phyloP scores from a whole-genome alignment of 2,113 vertebrate species.

The Chrysemys picta region DNA sequence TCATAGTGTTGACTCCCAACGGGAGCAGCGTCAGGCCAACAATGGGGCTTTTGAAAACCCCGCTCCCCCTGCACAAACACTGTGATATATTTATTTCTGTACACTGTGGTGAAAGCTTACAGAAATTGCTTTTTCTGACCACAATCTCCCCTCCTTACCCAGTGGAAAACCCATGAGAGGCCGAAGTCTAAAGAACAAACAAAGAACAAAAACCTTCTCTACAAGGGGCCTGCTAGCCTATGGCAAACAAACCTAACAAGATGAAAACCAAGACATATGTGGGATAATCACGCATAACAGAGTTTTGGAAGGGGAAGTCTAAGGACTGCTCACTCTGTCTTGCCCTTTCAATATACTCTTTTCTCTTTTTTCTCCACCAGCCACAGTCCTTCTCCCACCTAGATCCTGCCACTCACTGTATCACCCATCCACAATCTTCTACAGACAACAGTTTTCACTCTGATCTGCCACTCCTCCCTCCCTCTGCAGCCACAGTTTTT shows the following conservation, averaged over 20 bases:
- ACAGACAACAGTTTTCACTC: neutral
- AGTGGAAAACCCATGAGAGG: neutral
- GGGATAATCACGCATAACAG: neutral
- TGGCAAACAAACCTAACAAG: neutral
- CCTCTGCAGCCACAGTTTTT: neutral
- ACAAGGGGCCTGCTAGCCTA: neutral
- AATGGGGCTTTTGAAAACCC: neutral
- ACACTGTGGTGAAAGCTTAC: neutral
- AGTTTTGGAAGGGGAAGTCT: neutral
- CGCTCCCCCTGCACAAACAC: neutral
- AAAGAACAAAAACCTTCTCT: neutral
- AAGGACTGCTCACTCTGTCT: neutral
- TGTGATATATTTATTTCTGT: neutral
- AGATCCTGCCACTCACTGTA: neutral
- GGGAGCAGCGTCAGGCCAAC: neutral
- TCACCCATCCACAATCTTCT: neutral
- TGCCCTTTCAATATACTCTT: neutral
- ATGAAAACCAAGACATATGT: neutral
- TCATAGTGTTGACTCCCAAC: neutral
- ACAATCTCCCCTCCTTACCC: neutral
- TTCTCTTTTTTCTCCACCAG: neutral
- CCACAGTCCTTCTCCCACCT: neutral
- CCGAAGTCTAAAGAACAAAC: neutral
- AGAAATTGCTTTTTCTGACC: neutral
- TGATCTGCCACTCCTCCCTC: neutral